phyloP scores from a whole-genome alignment of 1,140 invertebrate species.

The Hormaphis cornu region DNA sequence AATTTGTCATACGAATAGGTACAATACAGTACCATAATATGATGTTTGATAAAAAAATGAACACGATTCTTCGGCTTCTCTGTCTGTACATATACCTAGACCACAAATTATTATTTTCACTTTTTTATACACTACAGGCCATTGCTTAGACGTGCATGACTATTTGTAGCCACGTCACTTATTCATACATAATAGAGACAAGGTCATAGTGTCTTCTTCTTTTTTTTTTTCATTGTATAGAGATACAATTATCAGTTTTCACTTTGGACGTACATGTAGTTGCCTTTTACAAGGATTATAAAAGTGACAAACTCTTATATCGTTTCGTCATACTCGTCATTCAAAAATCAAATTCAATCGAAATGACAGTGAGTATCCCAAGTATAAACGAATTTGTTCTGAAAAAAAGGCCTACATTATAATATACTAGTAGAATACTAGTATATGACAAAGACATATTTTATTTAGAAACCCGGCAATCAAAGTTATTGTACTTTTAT shows the following conservation, averaged over 20 bases:
- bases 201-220: conserved; percentile 26
- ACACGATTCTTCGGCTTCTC: neutral
- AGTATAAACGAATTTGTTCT: too few relatives aligned
- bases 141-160: conserved; percentile 19
- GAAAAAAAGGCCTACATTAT: too few relatives aligned
- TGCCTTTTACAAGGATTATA: neutral
- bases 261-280: neutral
- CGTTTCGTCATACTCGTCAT: too few relatives aligned
- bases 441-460: too few relatives aligned
- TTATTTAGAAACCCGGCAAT: too few relatives aligned
- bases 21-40: neutral
- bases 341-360: too few relatives aligned
- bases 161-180: conserved; percentile 13
- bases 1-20: neutral
- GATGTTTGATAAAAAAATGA: neutral
- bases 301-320: too few relatives aligned
- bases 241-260: neutral
- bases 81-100: neutral
- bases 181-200: conserved; percentile 11
- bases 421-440: too few relatives aligned
- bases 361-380: too few relatives aligned
- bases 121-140: conserved; percentile 6
- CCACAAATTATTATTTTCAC: conserved; percentile 31
- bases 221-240: neutral
- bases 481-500: too few relatives aligned